Evolutionary conservation across 2,113 vertebrate genomes (phyloP), one percentile per base, ranked within the genome.

Genomic region (Ramphastos sulfuratus): DNA sequence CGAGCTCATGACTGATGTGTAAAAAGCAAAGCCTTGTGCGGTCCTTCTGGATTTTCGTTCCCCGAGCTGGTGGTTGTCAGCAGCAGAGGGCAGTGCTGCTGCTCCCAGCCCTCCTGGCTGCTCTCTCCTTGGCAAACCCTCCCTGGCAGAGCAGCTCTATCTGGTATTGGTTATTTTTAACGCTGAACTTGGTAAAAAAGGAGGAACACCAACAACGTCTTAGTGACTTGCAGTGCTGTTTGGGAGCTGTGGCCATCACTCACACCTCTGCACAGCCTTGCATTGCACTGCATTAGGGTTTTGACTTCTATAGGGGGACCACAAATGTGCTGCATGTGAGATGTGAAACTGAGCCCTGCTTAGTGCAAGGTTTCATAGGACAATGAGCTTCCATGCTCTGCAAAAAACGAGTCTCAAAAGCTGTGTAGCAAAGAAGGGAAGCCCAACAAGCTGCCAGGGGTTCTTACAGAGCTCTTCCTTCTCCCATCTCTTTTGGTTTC

Each of bases 271-370:
- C 72, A 8, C 50, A 6, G 60, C 1, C 30, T 15, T 2, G 8
- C 27, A 0, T 6, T 25, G 25, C 20, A 2, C 35, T 7, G 52
- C 7, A 1, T 30, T 63, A 24, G 85, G 31, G 21, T 23, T 71
- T 11, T 46, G 82, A 8, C 20, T 55, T 60, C 65, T 44, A 4
- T 60, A 17, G 52, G 60, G 5, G 2, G 27, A 74, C 0, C 37
- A 30, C 25, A 7, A 33, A 8, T 5, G 9, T 0, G 1, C 16
- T 4, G 27, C 1, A 3, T 7, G 0, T 0, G 1, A 39, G 81
- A 3, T 12, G 65, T 13, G 4, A 39, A 56, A 27, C 58, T 17
- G 56, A 18, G 86, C 76, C 44, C 48, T n/a, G 52, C 3, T 39
- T 1, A 8, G 27, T 4, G 35, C 0, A 0, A 58, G 31, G 16